Base-by-base conservation (phyloP, 2,797 vertebrate species). In the Gallinago stenura region DNA sequence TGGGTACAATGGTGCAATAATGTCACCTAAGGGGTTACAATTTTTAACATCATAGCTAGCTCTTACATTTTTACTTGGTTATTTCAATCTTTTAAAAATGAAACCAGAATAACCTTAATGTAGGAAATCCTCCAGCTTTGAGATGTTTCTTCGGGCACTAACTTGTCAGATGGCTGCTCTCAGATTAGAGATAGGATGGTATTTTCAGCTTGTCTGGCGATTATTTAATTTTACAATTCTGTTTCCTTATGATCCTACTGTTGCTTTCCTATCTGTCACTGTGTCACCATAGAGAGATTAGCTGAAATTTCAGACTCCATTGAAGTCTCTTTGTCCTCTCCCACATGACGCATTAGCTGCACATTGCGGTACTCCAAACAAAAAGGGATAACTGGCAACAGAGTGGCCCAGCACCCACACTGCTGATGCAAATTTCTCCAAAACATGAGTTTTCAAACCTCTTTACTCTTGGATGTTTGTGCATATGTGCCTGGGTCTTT, bases 241-340 rank as follows among this genome's bases (percentile, higher is more conserved):
- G 61, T 80, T 94, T 95, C 73, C 25, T 87, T 78, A 33, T 5
- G 8, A 30, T 33, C 30, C 60, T 31, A 8, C 39, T 50, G 28
- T 68, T 48, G 76, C 26, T 80, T 88, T 76, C 26, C 62, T 81
- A 17, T 75, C 54, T 48, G 64, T 35, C 88, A 83, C 28, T 26
- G 43, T 71, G 45, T 68, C 39, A 46, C 68, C 60, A 75, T n/a
- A 73, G 22, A 71, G 48, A 62, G 66, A 73, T 70, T 70, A 83
- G 58, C 10, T 62, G 75, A 87, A 53, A 87, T 81, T 81, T 88
- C 87, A 77, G 61, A 83, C 51, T 83, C 76, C 39, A 62, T 1
- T 85, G 85, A 79, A 86, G 62, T 16, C 30, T 76, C 71, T 95
- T 97, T 93, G 81, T 79, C 33, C 64, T 82, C 57, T 90, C 19